Evolutionary conservation across 2,113 vertebrate species (phyloP).

Genomic region (Tyrannus savana): DNA sequence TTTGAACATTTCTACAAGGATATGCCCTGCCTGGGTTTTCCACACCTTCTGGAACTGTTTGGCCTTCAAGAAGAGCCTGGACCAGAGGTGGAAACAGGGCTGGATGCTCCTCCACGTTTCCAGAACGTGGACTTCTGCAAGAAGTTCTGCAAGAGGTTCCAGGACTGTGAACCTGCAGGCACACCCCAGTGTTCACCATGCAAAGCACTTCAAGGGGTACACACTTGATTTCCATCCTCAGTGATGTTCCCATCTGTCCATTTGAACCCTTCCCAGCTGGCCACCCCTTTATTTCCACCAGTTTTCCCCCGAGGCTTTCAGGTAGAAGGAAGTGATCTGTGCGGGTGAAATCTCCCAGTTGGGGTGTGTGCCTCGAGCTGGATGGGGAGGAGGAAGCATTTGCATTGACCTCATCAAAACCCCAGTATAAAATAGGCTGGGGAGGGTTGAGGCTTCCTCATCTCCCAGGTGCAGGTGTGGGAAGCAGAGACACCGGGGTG

Average conservation of each 20-base stretch:
- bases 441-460: not conserved
- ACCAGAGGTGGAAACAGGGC: not conserved
- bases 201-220: not conserved
- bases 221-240: not conserved
- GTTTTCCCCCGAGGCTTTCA: not conserved
- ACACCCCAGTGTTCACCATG: not conserved
- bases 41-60: not conserved
- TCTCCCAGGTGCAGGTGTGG: not conserved
- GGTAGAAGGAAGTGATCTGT: slow-evolving; percentile 2
- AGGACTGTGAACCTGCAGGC: not conserved
- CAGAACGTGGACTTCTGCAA: not conserved
- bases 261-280: not conserved
- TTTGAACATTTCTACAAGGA: not conserved
- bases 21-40: not conserved
- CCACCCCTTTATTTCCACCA: not conserved
- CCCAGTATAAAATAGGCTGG: not conserved
- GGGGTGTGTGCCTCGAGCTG: slow-evolving; percentile 33
- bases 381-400: not conserved
- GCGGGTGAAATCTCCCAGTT: slow-evolving; percentile 7
- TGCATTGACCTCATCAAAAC: slow-evolving; percentile 4
- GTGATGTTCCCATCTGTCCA: not conserved
- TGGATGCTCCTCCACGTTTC: not conserved
- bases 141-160: not conserved
- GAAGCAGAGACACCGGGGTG: not conserved
- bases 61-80: not conserved